A percentile compares a stretch with the other conserved stretches of the same genome.
Conservation (phyloP, 2,888 invertebrate species). For the Disparrhopalites patrizii region DNA sequence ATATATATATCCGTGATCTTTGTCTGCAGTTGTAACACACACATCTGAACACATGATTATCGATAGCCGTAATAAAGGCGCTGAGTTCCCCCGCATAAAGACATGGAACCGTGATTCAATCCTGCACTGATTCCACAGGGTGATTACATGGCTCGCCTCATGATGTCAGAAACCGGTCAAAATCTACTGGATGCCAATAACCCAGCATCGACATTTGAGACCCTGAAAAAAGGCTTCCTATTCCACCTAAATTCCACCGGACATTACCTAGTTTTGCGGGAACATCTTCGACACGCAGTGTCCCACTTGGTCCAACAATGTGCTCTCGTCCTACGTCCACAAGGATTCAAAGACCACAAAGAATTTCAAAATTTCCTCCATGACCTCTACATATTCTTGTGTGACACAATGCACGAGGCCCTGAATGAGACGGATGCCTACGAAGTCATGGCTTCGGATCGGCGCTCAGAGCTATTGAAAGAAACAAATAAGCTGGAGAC, state of each 20-base stretch:
- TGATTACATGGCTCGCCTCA: constrained; percentile 2
- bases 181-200: constrained; percentile 10
- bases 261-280: constrained; percentile 37
- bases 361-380: constrained; percentile 38
- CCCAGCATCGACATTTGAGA: constrained; percentile 32
- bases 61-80: too few relatives aligned
- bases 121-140: too few relatives aligned
- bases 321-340: constrained; percentile 32
- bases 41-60: too few relatives aligned
- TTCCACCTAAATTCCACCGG: constrained; percentile 43
- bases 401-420: constrained; percentile 39
- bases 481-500: neutral
- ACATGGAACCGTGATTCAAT: neutral
- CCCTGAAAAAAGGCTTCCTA: constrained; percentile 42
- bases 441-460: neutral
- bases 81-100: too few relatives aligned
- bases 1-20: too few relatives aligned
- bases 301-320: constrained; percentile 39
- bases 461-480: too few relatives aligned
- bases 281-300: constrained; percentile 38
- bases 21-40: too few relatives aligned
- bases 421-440: constrained; percentile 25
- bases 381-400: constrained; percentile 39
- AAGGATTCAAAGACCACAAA: constrained; percentile 18
- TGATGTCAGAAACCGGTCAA: neutral